Percentiles rank a stretch among this genome's conserved stretches.
These are phyloP conservation scores for Prinia subflava DNA, from an alignment of 2,113 vertebrate species.

Conservation along the genomic window DNA sequence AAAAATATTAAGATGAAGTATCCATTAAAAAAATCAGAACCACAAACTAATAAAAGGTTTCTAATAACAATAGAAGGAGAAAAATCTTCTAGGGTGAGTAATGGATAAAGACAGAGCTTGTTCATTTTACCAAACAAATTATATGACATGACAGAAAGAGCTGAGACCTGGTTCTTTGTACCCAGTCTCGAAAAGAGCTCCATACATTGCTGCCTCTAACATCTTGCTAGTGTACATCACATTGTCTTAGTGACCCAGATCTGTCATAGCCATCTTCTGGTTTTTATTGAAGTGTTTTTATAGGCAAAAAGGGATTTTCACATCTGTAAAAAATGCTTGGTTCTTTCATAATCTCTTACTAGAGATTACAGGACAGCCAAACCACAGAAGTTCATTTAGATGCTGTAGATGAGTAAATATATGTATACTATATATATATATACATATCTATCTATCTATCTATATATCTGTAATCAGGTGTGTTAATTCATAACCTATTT, in stretches of 20 bases:
- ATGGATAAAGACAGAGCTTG: not conserved
- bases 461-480: not conserved
- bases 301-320: not conserved
- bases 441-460: no score
- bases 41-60: not conserved
- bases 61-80: not conserved
- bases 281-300: not conserved
- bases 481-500: not conserved
- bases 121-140: not conserved
- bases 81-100: not conserved
- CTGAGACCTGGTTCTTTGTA: not conserved
- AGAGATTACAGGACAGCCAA: not conserved
- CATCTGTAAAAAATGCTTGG: not conserved
- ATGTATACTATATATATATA: not conserved
- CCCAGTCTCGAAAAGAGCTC: not conserved
- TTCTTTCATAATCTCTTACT: not conserved
- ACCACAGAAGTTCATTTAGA: not conserved
- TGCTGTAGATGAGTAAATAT: not conserved
- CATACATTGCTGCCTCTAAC: not conserved
- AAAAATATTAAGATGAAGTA: not conserved
- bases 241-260: slow-evolving; percentile 43
- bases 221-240: not conserved
- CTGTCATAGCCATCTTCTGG: not conserved
- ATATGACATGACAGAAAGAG: not conserved
- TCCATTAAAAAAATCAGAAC: not conserved